Base-by-base conservation (phyloP, 2,797 vertebrate species). In the Uromys caudimaculatus region DNA sequence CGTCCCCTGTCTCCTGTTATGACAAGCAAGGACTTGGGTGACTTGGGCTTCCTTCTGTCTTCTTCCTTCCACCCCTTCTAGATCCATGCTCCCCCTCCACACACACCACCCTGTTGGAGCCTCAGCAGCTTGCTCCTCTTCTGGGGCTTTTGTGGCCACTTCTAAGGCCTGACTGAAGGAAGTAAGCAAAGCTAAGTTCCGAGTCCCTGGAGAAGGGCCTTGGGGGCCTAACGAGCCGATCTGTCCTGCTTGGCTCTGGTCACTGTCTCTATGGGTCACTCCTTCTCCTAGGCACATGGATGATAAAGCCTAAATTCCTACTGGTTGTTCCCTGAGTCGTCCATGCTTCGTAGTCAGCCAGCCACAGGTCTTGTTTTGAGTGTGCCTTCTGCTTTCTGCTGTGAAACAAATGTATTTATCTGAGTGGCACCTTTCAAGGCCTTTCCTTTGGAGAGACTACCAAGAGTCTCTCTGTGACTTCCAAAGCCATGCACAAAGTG, bases 361-460 rank as follows among this genome's bases (percentile, higher is more conserved):
- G n/a, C 64, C 56, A 76, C 35, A 2, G 79, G 47, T 23, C 47
- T 64, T 76, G 2, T 44, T 62, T 32, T 29, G 29, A 73, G 60
- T 0, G 1, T 8, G 27, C 73, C 54, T 12, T 56, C 91, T 92
- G 89, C 87, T 85, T 93, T 58, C 90, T 32, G 6, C 7, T 29
- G 94, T 62, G 35, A 76, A 47, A 41, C 62, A 19, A 19, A n/a
- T 35, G 60, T 81, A 64, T 11, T 92, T n/a, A 64, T 69, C 10
- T 69, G 2, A 86, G 86, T 64, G 54, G 56, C 29, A 35, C 12
- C 64, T 90, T 76, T 90, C 13, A 44, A 96, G 94, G 38, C 47
- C 85, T 93, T 94, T 58, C 8, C 76, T 12, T 41, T 10, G 23
- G 79, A 29, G 7, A 19, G 47, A 29, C 14, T 21, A 47, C 47